Evolutionary conservation across 2,113 vertebrate species (phyloP), one percentile per base, ranked within the genome.

Genomic region (Poeciliopsis occidentalis): DNA sequence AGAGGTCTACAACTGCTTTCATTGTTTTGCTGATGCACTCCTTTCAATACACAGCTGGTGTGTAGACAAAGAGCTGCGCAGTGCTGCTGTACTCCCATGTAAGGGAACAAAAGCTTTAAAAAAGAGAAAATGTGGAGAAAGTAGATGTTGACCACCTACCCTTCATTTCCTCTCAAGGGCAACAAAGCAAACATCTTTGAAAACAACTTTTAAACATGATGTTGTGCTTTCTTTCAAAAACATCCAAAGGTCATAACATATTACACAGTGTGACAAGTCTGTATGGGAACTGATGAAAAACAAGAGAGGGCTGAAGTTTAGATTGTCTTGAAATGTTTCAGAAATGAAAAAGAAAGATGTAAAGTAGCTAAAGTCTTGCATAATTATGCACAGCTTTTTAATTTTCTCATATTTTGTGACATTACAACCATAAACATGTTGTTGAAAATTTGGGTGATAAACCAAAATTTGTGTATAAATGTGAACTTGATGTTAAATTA

Each of bases 101-200:
- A 0, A 65, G 74, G 60, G 64, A 77, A 71, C 1, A 10, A 6
- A 67, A 65, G 26, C 62, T 60, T 30, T 68, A 37, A 73, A 67
- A 44, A 66, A 67, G 8, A 74, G 29, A 47, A 57, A 41, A 64
- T 1, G 6, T 57, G 24, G 62, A 47, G 24, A 12, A 61, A 71
- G 74, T 30, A 67, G 67, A 37, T 71, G 70, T 68, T 7, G 72
- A 75, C 64, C 47, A 0, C 34, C 47, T 0, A 57, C 61, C 71
- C 84, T 86, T 80, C 61, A 86, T 84, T 87, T 87, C 79, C 83
- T 84, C 69, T 78, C 51, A 71, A 77, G 75, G 76, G 64, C 79
- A 86, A 69, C 71, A 75, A 64, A 86, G 41, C 64, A 75, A 71
- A 54, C 17, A 39, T 72, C 67, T 70, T 64, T 69, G 8, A 69